Evolutionary conservation across 53 echinoderm and acorn worm genomes (phyloP).

Genomic region (Actinopyga echinites): DNA sequence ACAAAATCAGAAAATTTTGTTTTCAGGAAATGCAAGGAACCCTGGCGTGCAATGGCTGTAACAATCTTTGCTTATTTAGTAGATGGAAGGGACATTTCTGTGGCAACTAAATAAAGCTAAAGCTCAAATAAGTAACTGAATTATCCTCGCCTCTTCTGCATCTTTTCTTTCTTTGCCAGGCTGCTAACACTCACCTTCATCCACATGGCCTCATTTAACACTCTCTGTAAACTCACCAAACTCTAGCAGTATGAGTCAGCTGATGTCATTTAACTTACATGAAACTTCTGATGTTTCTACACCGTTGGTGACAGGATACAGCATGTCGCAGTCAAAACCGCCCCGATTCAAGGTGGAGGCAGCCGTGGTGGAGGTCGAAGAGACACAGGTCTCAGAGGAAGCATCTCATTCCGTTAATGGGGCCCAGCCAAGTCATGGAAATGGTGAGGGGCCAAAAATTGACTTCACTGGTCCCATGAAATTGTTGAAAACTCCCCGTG

Average conservation of each 20-base stretch:
- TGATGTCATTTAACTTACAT: background rate
- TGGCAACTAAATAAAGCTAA: too few species aligned
- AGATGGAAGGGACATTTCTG: too few species aligned
- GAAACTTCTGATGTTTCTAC: conserved; percentile 38
- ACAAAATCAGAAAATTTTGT: too few species aligned
- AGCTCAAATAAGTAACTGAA: too few species aligned
- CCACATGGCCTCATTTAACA: conserved; percentile 17
- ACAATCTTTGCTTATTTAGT: too few species aligned
- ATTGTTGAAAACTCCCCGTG: conserved; percentile 74
- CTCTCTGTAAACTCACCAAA: background rate
- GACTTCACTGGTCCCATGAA: conserved; percentile 80
- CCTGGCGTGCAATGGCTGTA: too few species aligned
- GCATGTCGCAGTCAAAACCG: background rate
- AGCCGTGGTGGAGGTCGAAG: background rate
- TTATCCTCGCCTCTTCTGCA: too few species aligned
- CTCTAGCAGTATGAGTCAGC: conserved; percentile 11
- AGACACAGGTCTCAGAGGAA: background rate
- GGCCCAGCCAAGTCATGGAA: background rate
- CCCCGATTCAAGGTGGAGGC: conserved; percentile 37
- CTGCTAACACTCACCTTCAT: conserved; percentile 22
- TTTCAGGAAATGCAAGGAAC: too few species aligned
- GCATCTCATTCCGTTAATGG: background rate
- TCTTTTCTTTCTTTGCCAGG: too few species aligned
- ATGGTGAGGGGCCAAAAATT: conserved; percentile 42
- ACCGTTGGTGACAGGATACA: conserved; percentile 44